These are phyloP conservation scores for Menidia menidia DNA, from an alignment of 2,797 vertebrate genomes.

Conservation along the genomic window DNA sequence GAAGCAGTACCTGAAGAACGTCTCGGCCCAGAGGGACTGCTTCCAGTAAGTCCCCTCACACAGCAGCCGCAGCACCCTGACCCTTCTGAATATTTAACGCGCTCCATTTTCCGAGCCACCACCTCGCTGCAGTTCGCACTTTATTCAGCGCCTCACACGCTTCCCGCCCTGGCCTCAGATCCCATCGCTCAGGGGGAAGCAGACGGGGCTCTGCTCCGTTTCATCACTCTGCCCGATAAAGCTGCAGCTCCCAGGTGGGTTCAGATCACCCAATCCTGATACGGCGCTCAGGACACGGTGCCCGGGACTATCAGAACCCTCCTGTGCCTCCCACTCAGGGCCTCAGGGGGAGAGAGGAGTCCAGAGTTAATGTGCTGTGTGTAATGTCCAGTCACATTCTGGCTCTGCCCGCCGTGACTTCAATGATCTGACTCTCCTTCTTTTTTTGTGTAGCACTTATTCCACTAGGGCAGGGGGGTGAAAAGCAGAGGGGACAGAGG, in stretches of 20 bases:
- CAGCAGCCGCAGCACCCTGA: slow-evolving; percentile 9
- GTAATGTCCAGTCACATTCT: slow-evolving; percentile 35
- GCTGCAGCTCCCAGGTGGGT: slow-evolving; percentile 12
- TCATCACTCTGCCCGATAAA: slow-evolving; percentile 24
- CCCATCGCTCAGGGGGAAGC: background rate
- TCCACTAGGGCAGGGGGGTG: background rate
- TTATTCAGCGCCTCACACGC: slow-evolving; percentile 16
- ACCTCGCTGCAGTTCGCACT: slow-evolving; percentile 25
- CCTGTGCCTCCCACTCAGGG: slow-evolving; percentile 13
- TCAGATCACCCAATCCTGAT: slow-evolving; percentile 15
- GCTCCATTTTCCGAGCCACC: slow-evolving; percentile 29
- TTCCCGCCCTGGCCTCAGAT: slow-evolving; percentile 6
- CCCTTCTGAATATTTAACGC: slow-evolving; percentile 48
- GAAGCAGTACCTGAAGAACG: slow-evolving; percentile 95
- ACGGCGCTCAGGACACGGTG: background rate
- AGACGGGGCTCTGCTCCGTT: slow-evolving; percentile 2
- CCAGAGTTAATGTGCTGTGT: slow-evolving; percentile 49
- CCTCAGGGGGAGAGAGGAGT: slow-evolving; percentile 36
- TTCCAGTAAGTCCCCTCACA: slow-evolving; percentile 89
- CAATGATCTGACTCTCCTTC: slow-evolving; percentile 19
- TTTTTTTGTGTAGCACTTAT: slow-evolving; percentile 16
- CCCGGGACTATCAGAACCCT: slow-evolving; percentile 12
- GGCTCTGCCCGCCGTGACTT: slow-evolving; percentile 33
- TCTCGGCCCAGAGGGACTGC: slow-evolving; percentile 89
- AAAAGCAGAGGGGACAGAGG: background rate